Conservation (phyloP, 2,888 invertebrate species). For the Kryphioiulus occultus region DNA sequence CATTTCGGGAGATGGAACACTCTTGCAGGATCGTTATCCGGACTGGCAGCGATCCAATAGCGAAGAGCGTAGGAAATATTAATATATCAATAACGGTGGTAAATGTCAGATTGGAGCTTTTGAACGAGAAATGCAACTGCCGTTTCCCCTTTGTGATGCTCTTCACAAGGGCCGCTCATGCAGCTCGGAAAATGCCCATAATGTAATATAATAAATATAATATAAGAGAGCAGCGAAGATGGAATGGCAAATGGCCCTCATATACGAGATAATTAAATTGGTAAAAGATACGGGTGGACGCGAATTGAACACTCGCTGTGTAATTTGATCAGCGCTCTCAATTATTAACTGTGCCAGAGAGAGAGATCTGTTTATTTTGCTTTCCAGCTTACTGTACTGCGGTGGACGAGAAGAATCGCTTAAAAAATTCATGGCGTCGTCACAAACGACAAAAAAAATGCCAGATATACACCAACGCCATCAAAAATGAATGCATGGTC, state of each 20-base stretch:
- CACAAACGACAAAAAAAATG: not conserved
- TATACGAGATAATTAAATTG: conserved; percentile 22
- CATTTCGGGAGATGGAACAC: not conserved
- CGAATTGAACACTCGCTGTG: not conserved
- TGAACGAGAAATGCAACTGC: not conserved
- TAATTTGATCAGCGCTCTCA: not conserved
- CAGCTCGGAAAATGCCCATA: not conserved
- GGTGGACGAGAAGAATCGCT: not conserved
- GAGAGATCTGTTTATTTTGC: conserved; percentile 24
- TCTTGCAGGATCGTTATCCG: not conserved
- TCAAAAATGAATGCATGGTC: conserved; percentile 35
- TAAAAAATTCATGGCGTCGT: not conserved
- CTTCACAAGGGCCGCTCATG: conserved; percentile 15
- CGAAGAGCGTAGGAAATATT: too few relatives aligned
- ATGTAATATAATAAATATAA: not conserved
- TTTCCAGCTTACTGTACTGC: not conserved
- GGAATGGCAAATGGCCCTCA: not conserved
- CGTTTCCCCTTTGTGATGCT: not conserved
- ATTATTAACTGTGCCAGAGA: not conserved
- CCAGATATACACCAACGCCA: not conserved
- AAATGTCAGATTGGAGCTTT: not conserved
- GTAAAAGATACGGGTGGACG: conserved; percentile 20
- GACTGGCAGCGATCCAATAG: not conserved
- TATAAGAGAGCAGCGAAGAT: not conserved
- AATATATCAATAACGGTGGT: not conserved